Conservation (phyloP, 2,888 invertebrate species). For the Bunonema sp. region DNA sequence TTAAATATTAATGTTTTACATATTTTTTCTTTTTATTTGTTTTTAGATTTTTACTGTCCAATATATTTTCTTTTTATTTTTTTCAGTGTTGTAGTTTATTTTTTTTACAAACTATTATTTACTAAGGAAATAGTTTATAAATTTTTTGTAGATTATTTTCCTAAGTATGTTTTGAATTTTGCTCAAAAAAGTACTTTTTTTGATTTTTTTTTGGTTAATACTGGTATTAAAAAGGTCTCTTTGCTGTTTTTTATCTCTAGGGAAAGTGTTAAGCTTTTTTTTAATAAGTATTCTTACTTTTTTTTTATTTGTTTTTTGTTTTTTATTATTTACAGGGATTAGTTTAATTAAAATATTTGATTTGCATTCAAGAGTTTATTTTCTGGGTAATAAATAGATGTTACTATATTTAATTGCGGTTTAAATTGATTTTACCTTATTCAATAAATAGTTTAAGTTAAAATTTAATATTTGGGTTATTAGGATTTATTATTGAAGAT, state of each 20-base stretch:
- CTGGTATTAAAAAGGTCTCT: constrained; percentile 11
- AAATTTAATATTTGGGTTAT: constrained; percentile 25
- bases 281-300: constrained; percentile 5
- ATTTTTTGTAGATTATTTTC: constrained; percentile 23
- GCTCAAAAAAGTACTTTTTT: constrained; percentile 16
- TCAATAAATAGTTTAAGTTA: constrained; percentile 20
- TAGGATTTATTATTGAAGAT: constrained; percentile 19
- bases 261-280: constrained; percentile 3
- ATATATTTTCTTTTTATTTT: constrained; percentile 47
- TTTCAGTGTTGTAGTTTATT: constrained; percentile 14
- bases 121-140: constrained; percentile 18
- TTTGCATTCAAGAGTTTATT: constrained; percentile 17
- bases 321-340: constrained; percentile 12
- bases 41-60: constrained; percentile 19
- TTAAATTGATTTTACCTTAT: background rate
- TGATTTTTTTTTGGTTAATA: constrained; percentile 16
- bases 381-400: constrained; percentile 1
- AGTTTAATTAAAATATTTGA: constrained; percentile 20
- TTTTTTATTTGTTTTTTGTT: constrained; percentile 10
- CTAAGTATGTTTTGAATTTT: too few species aligned
- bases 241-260: constrained; percentile 5
- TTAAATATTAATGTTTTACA: constrained; percentile 20
- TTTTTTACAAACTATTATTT: constrained; percentile 16
- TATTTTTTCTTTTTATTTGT: constrained; percentile 17
- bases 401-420: constrained; percentile 2